Evolutionary conservation across 2,797 vertebrate genomes (phyloP), one percentile per base, ranked within the genome.

Genomic region (Anguilla pacifica): DNA sequence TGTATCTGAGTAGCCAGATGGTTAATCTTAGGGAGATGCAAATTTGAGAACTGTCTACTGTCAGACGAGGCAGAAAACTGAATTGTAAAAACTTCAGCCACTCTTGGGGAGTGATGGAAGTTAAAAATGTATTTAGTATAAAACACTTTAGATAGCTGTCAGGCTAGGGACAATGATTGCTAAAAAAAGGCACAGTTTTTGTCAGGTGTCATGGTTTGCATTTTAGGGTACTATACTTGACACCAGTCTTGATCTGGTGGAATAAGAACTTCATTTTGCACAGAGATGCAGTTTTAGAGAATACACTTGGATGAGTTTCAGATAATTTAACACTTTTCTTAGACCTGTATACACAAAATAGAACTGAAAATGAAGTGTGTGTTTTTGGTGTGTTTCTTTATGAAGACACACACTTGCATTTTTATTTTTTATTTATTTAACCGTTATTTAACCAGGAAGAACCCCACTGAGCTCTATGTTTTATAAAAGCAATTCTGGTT

Each of bases 11-110:
- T 57, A 11, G 1, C 55, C 86, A 72, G 79, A 84, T 84, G 86
- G 61, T 51, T 83, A 49, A 83, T 83, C 39, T 82, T 55, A 49
- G 49, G 77, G 28, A 19, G 55, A 87, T 64, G 77, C 55, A 82
- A 81, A 39, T 83, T 55, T 49, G 7, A 28, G 31, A 31, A 74
- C 28, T 74, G 72, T 74, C 72, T 43, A 39, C 77, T 43, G 39
- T 81, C 35, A 25, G 10, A 43, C 39, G 3, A 43, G 39, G 39
- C 39, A 43, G 39, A 43, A 43, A 43, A 43, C 39, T 43, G 39
- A 43, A 43, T 43, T 43, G 39, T 43, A 43, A 43, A 43, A 43
- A 43, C 39, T 43, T 43, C 39, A 43, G 39, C 39, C 39, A 43
- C 39, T 43, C 39, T 43, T 43, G 39, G 39, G 39, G 39, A 43